Base-by-base conservation (phyloP, 2,113 vertebrate genomes). In the Anoura caudifer region DNA sequence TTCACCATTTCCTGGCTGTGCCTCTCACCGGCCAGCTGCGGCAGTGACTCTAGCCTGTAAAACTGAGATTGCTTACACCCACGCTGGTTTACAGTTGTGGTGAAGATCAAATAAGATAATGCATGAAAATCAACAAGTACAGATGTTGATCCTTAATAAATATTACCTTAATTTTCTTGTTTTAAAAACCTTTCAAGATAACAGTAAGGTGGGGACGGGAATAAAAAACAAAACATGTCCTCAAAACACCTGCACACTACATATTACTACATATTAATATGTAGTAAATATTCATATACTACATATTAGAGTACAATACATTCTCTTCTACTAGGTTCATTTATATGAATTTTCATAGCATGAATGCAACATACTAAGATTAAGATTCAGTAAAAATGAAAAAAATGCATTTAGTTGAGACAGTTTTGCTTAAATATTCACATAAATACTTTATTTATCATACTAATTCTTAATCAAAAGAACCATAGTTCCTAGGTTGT, bases 401-500 rank as follows among this genome's bases (percentile, higher is more conserved):
- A 52, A 47, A 41, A 73, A 63, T 52, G 22, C 19, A 87, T 72
- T 92, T 84, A 15, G 59, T 69, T 65, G 79, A 47, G 50, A 28
- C 7, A 36, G 22, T 76, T 92, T 86, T 90, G 22, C 28, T 92
- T 92, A 79, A 83, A 83, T 91, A 94, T 73, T 89, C 54, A 80
- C 26, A 72, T 77, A 77, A 90, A 73, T 72, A 83, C 36, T 41
- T 95, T 31, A 86, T 17, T 93, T 77, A 69, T 47, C 38, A 83
- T 69, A 31, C 20, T 47, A 86, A 75, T 76, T 79, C 31, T 85
- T 69, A 90, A 50, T 76, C 76, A 45, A 72, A 70, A 91, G 11
- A 13, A 63, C 5, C 76, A 95, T 95, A 96, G 95, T 95, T 97
- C 89, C 87, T 54, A 84, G 28, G 12, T 14, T 69, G 28, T 16